Base-by-base conservation (phyloP, 64 coral and sea anemone species). In the Porites lutea region DNA sequence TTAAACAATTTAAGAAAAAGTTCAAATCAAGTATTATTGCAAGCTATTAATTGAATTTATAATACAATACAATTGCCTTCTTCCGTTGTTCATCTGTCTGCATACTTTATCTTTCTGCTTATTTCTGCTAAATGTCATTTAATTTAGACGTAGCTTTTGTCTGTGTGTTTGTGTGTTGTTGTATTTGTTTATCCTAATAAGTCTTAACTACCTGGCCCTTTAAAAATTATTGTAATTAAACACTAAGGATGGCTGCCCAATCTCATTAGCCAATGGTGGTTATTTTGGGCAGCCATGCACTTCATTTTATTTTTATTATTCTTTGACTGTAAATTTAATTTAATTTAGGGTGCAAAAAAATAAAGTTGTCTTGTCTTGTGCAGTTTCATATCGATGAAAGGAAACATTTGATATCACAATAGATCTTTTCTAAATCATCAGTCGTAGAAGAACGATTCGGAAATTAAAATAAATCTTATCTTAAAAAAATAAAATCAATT, bases 1-100 rank as follows among this genome's bases (percentile, higher is more conserved):
- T 75, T 12, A 75, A 75, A 51, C 72, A 50, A 48, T 75, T 75
- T 75, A 75, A 75, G 72, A 49, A 75, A 46, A 75, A 75, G 72
- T 13, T 75, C 8, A 75, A 75, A 75, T 75, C 46, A 48, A 75
- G 4, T 13, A 75, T 49, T 13, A 75, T 49, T 15, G 44, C 44
- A 75, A 75, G 44, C 49, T 75, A 50, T 13, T 75, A 66, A 66
- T n/a, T 66, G 64, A 66, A 66, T 66, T 37, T 37, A 66, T 66
- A 18, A n/a, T 66, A 66, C 3, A 66, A n/a, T 66, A 11, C 15
- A 66, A 18, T 66, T 66, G 14, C 64, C 20, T 66, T 66, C 64
- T 66, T 66, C 64, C 64, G 64, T 66, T 66, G 20, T 13, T 66
- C 2, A 66, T 66, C 15, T 66, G 20, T 66, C 20, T 66, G 15